A percentile compares a stretch with the other conserved stretches of the same genome.
Conservation (phyloP, 2,113 vertebrate species). For the Acanthochromis polyacanthus region DNA sequence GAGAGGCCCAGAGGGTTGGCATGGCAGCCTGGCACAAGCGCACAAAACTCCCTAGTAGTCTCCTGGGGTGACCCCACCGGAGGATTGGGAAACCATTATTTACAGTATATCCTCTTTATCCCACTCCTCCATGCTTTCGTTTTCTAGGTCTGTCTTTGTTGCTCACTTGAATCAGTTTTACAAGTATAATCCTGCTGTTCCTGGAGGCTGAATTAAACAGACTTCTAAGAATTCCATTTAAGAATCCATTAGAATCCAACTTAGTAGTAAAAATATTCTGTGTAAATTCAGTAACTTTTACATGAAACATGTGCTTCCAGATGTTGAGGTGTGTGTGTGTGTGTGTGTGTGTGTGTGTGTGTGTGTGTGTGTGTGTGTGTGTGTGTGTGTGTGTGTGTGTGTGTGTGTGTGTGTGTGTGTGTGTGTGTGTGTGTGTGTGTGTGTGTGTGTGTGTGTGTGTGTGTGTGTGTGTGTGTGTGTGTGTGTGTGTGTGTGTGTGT, state of each 20-base stretch:
- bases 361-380: too few species aligned
- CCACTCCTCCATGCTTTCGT: background rate
- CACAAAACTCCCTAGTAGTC: conserved; percentile 57
- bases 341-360: too few species aligned
- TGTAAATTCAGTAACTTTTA: too few species aligned
- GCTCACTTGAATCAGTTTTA: background rate
- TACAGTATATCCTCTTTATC: conserved; percentile 66
- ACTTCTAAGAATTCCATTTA: background rate
- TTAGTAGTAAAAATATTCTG: too few species aligned
- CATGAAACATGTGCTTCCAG: too few species aligned
- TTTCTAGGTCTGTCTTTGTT: background rate
- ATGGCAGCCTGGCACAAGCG: conserved; percentile 77
- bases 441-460: too few species aligned
- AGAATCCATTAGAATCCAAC: background rate
- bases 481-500: too few species aligned
- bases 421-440: too few species aligned
- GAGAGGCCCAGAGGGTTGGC: conserved; percentile 67
- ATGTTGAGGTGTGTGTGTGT: too few species aligned
- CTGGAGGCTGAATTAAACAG: background rate
- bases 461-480: too few species aligned
- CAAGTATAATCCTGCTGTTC: background rate
- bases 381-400: too few species aligned
- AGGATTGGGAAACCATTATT: conserved; percentile 55
- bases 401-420: too few species aligned
- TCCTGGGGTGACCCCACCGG: conserved; percentile 47